Conservation (phyloP, 2,888 invertebrate genomes). For the Scaptomyza reducta region DNA sequence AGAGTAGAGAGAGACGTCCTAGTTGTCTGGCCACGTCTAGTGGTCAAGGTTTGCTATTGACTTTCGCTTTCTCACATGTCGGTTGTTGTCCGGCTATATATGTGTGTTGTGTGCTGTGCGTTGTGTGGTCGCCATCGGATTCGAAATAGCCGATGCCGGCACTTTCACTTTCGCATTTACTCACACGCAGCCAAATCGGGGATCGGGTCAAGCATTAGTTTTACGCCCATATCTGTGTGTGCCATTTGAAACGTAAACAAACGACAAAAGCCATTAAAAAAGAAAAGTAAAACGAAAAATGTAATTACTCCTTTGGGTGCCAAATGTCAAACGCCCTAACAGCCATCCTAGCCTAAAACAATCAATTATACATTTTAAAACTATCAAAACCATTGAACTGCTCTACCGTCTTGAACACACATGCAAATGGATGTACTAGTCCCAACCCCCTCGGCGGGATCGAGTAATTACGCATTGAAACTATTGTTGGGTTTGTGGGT, state of each 20-base stretch:
- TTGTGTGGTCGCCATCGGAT: slow-evolving; percentile 29
- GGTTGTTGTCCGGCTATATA: slow-evolving; percentile 36
- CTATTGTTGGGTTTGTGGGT: slow-evolving; percentile 20
- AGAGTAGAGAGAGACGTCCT: slow-evolving; percentile 23
- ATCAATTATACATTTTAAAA: slow-evolving; percentile 74
- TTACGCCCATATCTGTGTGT: slow-evolving; percentile 69
- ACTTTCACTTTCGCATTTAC: slow-evolving; percentile 74
- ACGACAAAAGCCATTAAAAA: slow-evolving; percentile 27
- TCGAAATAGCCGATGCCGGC: slow-evolving; percentile 67
- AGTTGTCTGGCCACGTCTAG: slow-evolving; percentile 64
- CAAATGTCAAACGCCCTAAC: slow-evolving; percentile 42
- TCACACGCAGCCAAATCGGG: slow-evolving; percentile 32
- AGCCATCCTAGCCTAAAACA: slow-evolving; percentile 16
- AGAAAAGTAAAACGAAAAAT: not conserved
- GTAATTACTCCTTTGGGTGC: slow-evolving; percentile 45
- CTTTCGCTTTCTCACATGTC: slow-evolving; percentile 82
- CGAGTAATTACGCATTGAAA: slow-evolving; percentile 37
- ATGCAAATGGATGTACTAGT: slow-evolving; percentile 37
- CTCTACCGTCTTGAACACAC: slow-evolving; percentile 9
- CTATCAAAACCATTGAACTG: slow-evolving; percentile 9
- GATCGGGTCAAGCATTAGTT: slow-evolving; percentile 48
- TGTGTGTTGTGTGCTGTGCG: no score
- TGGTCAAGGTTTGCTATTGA: slow-evolving; percentile 84
- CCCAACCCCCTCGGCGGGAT: not conserved
- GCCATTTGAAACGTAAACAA: slow-evolving; percentile 68